These are phyloP conservation scores for Heteromurus nitidus DNA, from an alignment of 2,888 invertebrate species.

Conservation along the genomic window DNA sequence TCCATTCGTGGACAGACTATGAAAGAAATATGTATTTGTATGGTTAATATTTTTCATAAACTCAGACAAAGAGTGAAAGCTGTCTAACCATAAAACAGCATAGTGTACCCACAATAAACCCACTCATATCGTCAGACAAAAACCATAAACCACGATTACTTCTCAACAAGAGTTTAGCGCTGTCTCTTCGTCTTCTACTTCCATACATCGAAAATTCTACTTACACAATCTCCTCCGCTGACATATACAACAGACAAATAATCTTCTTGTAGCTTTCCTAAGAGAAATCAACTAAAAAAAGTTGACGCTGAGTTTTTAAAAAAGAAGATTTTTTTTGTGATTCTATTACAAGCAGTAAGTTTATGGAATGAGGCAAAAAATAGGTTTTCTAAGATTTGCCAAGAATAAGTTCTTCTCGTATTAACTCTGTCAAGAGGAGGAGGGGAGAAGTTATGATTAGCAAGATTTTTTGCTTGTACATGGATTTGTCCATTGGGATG, in stretches of 20 bases:
- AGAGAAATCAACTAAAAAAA: conserved; percentile 32
- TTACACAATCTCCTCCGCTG: conserved; percentile 34
- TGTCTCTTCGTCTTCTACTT: too few relatives aligned
- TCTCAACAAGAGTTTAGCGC: too few relatives aligned
- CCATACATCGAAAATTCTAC: too few relatives aligned
- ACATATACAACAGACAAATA: conserved; percentile 17
- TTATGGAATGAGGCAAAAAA: conserved; percentile 21
- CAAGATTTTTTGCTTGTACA: too few relatives aligned
- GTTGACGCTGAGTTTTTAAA: neutral
- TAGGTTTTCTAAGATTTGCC: conserved; percentile 1
- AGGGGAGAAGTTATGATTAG: neutral
- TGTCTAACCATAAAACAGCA: neutral
- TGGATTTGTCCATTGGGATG: too few relatives aligned
- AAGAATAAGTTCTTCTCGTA: neutral
- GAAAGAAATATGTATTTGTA: too few relatives aligned
- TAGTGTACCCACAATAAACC: neutral
- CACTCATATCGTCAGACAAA: too few relatives aligned
- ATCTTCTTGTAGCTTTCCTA: neutral
- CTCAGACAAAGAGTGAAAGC: conserved; percentile 9
- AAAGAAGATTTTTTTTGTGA: conserved; percentile 26
- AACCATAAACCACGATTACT: too few relatives aligned
- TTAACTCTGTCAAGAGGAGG: neutral
- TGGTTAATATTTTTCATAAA: conserved; percentile 2
- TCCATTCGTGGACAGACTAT: too few relatives aligned
- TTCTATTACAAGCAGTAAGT: conserved; percentile 15